A percentile compares a stretch with the other conserved stretches of the same genome.
Conservation (phyloP, 23 tunicate species). For the Ascidia mentula region DNA sequence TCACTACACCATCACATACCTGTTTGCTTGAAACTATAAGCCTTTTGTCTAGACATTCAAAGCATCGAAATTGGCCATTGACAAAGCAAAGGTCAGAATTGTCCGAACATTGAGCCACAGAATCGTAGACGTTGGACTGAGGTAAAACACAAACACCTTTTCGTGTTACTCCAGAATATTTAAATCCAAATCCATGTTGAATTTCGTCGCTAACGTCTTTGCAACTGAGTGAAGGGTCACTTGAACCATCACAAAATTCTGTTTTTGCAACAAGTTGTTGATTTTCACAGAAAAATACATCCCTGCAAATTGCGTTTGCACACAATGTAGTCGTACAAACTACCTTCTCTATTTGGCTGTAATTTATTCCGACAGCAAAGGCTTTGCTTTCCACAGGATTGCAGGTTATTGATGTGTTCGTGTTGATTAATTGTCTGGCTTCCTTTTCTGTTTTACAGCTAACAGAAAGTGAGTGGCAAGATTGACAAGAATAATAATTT, state of each 20-base stretch:
- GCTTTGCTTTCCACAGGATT: not conserved
- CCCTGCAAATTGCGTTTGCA: not conserved
- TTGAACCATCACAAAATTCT: not conserved
- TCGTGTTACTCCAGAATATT: not conserved
- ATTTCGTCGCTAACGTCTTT: not conserved
- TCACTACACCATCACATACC: slow-evolving; percentile 10
- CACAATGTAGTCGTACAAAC: not conserved
- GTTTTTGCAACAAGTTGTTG: not conserved
- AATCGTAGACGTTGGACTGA: slow-evolving; percentile 2
- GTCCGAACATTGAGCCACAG: not conserved
- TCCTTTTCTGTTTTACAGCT: not conserved
- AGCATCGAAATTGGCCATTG: not conserved
- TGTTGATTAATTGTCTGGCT: not conserved
- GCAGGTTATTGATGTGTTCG: not conserved
- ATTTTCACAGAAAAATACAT: not conserved
- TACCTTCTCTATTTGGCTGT: not conserved
- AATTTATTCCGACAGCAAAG: not conserved
- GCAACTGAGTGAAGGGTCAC: not conserved
- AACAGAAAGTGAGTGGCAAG: not conserved
- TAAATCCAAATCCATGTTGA: not conserved
- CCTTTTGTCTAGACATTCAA: not conserved
- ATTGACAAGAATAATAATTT: not conserved
- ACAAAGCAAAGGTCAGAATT: slow-evolving; percentile 11
- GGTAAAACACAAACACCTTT: slow-evolving; percentile 4
- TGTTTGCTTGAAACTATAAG: not conserved